Percentiles rank a stretch among this genome's conserved stretches.
Conservation (phyloP, 2,797 vertebrate species). For the Danio albolineatus region DNA sequence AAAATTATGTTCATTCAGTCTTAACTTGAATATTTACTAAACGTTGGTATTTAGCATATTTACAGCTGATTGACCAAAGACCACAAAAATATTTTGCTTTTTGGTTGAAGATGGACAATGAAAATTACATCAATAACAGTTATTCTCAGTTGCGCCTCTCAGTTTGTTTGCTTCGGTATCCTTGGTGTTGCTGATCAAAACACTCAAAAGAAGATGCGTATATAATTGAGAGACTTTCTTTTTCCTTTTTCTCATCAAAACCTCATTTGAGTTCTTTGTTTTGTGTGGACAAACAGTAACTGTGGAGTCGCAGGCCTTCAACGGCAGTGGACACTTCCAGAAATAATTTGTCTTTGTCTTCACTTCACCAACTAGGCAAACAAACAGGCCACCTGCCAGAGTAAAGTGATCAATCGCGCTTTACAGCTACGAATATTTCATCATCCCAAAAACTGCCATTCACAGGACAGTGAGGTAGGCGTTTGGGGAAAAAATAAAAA, state of each 20-base stretch:
- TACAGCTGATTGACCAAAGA: no score
- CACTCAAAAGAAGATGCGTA: neutral
- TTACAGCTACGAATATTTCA: conserved; percentile 64
- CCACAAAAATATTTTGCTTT: no score
- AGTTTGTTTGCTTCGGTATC: neutral
- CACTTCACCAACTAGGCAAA: conserved; percentile 57
- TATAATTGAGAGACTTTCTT: neutral
- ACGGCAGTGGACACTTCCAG: conserved; percentile 55
- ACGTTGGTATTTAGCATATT: no score
- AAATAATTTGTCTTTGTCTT: conserved; percentile 56
- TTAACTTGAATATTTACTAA: no score
- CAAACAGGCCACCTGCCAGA: conserved; percentile 52
- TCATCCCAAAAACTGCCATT: conserved; percentile 49
- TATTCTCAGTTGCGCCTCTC: neutral
- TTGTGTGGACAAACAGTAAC: neutral
- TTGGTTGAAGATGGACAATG: neutral
- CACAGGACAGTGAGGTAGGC: conserved; percentile 53
- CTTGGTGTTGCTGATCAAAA: neutral
- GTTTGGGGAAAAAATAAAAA: conserved; percentile 43
- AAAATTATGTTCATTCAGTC: no score
- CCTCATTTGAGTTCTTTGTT: neutral
- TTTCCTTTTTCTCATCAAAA: neutral
- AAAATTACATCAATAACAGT: neutral
- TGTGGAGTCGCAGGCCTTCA: conserved; percentile 57
- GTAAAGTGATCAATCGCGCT: conserved; percentile 64